Evolutionary conservation across 1,140 invertebrate genomes (phyloP).

Genomic region (Drosophila oshimai): DNA sequence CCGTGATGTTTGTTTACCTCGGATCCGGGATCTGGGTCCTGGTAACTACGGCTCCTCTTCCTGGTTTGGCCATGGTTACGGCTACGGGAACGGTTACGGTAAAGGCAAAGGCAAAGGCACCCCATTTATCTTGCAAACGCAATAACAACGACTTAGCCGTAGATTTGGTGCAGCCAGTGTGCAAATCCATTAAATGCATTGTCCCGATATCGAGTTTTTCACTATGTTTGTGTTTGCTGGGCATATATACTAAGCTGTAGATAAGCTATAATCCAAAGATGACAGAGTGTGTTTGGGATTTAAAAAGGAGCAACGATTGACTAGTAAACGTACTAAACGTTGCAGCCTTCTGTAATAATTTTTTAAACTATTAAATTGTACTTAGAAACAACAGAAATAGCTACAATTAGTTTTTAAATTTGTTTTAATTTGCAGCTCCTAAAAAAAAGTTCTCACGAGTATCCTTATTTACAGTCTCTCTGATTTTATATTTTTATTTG

Average conservation of each 20-base stretch:
- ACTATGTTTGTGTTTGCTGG: conserved; percentile 24
- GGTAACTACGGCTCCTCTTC: conserved; percentile 1
- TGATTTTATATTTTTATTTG: too few species aligned
- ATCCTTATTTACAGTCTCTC: too few species aligned
- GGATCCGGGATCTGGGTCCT: conserved; percentile 45
- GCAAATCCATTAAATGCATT: conserved; percentile 72
- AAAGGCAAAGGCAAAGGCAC: too few species aligned
- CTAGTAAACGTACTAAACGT: too few species aligned
- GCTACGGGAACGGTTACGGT: conserved; percentile 3
- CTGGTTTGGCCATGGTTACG: background rate
- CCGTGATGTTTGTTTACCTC: conserved; percentile 82
- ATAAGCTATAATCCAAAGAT: conserved; percentile 32
- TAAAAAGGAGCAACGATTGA: too few species aligned
- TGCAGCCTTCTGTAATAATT: too few species aligned
- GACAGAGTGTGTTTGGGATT: background rate
- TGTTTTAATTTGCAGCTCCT: too few species aligned
- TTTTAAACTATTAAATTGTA: too few species aligned
- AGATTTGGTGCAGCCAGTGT: conserved; percentile 63
- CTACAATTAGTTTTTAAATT: too few species aligned
- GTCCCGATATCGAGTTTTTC: conserved; percentile 54
- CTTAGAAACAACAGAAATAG: too few species aligned
- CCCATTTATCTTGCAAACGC: conserved; percentile 77
- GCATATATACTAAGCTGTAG: conserved; percentile 2
- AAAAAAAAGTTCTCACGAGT: too few species aligned
- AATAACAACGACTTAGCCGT: conserved; percentile 78